A percentile compares a stretch with the other conserved stretches of the same genome.
These are phyloP conservation scores for Drosophila meridionalis DNA, from an alignment of 2,888 invertebrate species.

Conservation along the genomic window DNA sequence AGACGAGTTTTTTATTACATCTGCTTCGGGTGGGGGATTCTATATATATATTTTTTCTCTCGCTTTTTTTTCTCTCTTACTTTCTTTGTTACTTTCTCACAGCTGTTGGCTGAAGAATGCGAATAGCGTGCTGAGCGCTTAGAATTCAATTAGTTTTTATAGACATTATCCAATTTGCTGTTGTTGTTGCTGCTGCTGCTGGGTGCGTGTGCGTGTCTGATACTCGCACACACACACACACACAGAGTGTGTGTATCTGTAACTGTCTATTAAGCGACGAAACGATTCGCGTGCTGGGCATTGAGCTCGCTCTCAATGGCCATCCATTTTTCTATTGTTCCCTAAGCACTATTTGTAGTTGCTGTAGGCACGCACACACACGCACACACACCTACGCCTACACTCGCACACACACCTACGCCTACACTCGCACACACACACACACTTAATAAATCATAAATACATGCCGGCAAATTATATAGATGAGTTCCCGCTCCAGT, in stretches of 20 bases:
- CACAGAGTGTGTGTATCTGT: conserved; percentile 60
- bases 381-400: conserved; percentile 38
- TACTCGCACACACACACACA: conserved; percentile 13
- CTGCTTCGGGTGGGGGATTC: conserved; percentile 27
- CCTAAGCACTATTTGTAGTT: conserved; percentile 71
- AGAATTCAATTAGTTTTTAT: conserved; percentile 81
- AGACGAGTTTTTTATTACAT: conserved; percentile 56
- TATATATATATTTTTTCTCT: conserved; percentile 37
- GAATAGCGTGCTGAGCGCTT: conserved; percentile 77
- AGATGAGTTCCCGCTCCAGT: conserved; percentile 59
- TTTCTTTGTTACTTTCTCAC: conserved; percentile 67
- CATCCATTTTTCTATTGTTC: conserved; percentile 76
- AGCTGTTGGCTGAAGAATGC: conserved; percentile 68
- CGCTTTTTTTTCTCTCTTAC: conserved; percentile 40
- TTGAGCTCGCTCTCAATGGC: conserved; percentile 70
- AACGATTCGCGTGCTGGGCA: conserved; percentile 77
- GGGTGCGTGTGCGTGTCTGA: conserved; percentile 62
- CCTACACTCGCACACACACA: conserved; percentile 47
- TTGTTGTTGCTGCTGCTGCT: conserved; percentile 40
- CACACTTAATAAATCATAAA: conserved; percentile 79
- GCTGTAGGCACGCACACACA: conserved; percentile 63
- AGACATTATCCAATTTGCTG: conserved; percentile 80
- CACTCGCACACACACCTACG: conserved; percentile 55
- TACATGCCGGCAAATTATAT: conserved; percentile 78
- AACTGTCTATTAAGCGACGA: conserved; percentile 65